phyloP scores from a whole-genome alignment of 2,113 vertebrate species.

The Thunnus thynnus region DNA sequence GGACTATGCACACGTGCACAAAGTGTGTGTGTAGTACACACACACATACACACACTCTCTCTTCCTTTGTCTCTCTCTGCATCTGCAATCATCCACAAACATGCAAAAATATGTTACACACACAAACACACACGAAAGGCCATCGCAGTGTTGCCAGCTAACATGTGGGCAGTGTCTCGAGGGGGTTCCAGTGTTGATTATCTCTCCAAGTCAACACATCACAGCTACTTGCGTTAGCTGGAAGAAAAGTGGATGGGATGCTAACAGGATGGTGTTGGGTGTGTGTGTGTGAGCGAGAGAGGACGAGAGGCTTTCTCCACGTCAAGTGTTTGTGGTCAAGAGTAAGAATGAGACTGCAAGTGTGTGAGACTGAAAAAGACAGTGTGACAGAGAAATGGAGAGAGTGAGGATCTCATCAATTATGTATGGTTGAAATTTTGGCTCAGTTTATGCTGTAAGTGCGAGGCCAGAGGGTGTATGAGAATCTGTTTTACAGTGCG shows the following conservation, averaged over 20 bases:
- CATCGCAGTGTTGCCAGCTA: background rate
- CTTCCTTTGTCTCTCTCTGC: background rate
- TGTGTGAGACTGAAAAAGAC: background rate
- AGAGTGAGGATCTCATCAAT: slow-evolving; percentile 28
- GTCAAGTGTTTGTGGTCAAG: background rate
- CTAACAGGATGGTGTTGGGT: background rate
- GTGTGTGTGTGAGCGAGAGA: background rate
- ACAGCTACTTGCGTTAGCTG: slow-evolving; percentile 15
- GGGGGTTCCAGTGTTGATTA: slow-evolving; percentile 44
- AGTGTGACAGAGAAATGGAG: background rate
- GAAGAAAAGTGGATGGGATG: slow-evolving; percentile 20
- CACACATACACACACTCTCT: too few species aligned
- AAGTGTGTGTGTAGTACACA: background rate
- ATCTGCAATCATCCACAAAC: slow-evolving; percentile 5
- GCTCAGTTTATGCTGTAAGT: slow-evolving; percentile 6
- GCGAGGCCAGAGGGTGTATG: slow-evolving; percentile 12
- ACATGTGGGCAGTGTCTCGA: slow-evolving; percentile 34
- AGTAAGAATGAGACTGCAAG: background rate
- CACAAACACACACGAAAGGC: background rate
- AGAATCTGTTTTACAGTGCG: background rate
- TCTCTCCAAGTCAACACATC: slow-evolving; percentile 14
- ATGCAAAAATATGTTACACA: background rate
- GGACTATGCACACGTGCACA: background rate
- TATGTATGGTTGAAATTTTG: slow-evolving; percentile 48
- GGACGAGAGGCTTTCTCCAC: background rate